A percentile compares a stretch with the other conserved stretches of the same genome.
Evolutionary conservation across 2,888 invertebrate genomes (phyloP).

Genomic region (Chrysolina haemoptera): DNA sequence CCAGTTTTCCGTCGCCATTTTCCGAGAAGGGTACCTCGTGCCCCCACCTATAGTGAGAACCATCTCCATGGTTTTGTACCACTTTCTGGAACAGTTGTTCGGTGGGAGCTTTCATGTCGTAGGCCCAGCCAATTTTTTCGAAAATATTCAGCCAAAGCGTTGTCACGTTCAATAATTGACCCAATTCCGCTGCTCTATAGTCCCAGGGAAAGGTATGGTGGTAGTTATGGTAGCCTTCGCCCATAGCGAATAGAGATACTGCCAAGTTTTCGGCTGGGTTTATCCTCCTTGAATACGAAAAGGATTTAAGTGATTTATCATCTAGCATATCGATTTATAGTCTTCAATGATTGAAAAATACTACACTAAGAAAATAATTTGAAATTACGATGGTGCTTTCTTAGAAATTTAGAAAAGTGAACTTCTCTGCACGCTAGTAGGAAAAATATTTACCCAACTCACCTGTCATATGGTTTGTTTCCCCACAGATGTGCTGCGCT

Average conservation of each 20-base stretch:
- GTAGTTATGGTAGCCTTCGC: conserved; percentile 91
- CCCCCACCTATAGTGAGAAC: conserved; percentile 80
- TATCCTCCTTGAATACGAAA: conserved; percentile 73
- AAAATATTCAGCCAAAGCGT: conserved; percentile 86
- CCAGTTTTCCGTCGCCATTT: neutral
- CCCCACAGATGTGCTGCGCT: conserved; percentile 90
- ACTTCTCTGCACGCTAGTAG: too few relatives aligned
- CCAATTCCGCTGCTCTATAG: conserved; percentile 73
- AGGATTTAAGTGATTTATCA: too few relatives aligned
- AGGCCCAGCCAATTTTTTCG: conserved; percentile 86
- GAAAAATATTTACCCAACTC: conserved; percentile 58
- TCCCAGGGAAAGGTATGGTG: conserved; percentile 82
- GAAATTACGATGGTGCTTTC: too few relatives aligned
- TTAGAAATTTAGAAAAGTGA: too few relatives aligned
- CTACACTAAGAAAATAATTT: too few relatives aligned
- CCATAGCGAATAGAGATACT: conserved; percentile 83
- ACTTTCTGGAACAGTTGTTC: conserved; percentile 73
- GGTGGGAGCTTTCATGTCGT: conserved; percentile 80
- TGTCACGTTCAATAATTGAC: conserved; percentile 75
- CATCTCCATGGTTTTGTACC: conserved; percentile 75
- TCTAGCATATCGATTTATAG: too few relatives aligned
- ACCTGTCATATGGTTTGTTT: conserved; percentile 82
- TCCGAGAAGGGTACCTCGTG: conserved; percentile 14
- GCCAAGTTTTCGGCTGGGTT: conserved; percentile 81
- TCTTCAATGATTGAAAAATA: too few relatives aligned